A percentile compares a stretch with the other conserved stretches of the same genome.
phyloP scores from a whole-genome alignment of 2,797 vertebrate genomes.

The Pangasius krempfi region DNA sequence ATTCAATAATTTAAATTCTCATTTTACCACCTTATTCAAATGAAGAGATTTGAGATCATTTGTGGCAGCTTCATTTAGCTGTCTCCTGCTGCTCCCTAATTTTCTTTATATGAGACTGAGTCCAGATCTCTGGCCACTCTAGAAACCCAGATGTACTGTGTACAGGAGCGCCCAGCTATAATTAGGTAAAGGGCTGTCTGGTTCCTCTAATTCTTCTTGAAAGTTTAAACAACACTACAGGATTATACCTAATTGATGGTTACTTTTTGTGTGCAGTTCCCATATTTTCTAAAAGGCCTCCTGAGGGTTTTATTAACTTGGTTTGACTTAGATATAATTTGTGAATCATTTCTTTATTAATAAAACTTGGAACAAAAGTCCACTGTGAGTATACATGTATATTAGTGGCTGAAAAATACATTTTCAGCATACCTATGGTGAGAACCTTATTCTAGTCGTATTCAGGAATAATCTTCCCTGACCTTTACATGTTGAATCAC shows the following conservation, averaged over 20 bases:
- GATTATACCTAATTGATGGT: conserved; percentile 62
- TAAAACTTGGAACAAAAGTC: neutral
- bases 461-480: conserved; percentile 13
- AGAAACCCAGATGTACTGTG: conserved; percentile 54
- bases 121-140: conserved; percentile 48
- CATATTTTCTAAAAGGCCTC: conserved; percentile 40
- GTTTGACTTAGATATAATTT: conserved; percentile 6
- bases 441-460: conserved; percentile 12
- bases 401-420: neutral
- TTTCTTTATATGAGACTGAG: conserved; percentile 43
- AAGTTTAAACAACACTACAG: conserved; percentile 70
- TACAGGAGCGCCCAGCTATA: conserved; percentile 69
- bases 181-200: conserved; percentile 73
- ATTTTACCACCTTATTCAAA: conserved; percentile 50
- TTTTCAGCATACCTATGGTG: neutral
- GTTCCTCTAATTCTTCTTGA: conserved; percentile 71
- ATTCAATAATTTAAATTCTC: conserved; percentile 47
- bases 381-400: neutral
- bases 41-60: conserved; percentile 70
- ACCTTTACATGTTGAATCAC: conserved; percentile 28
- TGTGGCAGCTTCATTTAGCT: conserved; percentile 70
- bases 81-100: conserved; percentile 48
- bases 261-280: conserved; percentile 50
- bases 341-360: neutral
- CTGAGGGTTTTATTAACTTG: neutral